These are phyloP conservation scores for Apotomis capreana DNA, from an alignment of 2,888 invertebrate species.

Conservation along the genomic window DNA sequence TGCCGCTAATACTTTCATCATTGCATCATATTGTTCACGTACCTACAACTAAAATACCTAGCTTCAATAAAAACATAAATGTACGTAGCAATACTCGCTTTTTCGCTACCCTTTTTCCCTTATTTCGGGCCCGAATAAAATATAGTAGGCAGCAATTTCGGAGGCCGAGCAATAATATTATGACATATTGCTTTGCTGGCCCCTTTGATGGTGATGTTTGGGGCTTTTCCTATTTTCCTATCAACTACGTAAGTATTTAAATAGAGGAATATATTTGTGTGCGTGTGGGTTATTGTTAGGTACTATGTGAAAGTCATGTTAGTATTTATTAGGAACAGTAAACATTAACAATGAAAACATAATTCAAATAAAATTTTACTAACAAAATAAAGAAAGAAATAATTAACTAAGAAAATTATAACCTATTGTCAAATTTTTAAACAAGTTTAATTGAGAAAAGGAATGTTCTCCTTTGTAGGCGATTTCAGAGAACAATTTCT, in stretches of 20 bases:
- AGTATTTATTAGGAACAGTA: too few relatives aligned
- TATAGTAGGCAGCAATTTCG: slow-evolving; percentile 71
- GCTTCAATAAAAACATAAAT: slow-evolving; percentile 20
- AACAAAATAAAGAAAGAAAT: too few relatives aligned
- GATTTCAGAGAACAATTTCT: too few relatives aligned
- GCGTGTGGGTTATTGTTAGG: not conserved
- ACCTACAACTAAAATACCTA: slow-evolving; percentile 4
- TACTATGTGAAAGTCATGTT: not conserved
- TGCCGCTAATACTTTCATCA: not conserved
- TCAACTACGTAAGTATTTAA: slow-evolving; percentile 42
- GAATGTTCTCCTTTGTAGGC: too few relatives aligned
- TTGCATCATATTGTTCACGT: not conserved
- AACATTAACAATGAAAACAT: too few relatives aligned
- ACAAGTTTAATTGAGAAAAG: too few relatives aligned
- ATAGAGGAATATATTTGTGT: slow-evolving; percentile 32
- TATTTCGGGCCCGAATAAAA: slow-evolving; percentile 70
- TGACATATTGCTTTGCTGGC: slow-evolving; percentile 76
- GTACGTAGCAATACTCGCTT: slow-evolving; percentile 22
- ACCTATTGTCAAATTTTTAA: too few relatives aligned
- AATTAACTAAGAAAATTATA: too few relatives aligned
- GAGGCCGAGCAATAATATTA: slow-evolving; percentile 80
- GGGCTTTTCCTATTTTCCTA: slow-evolving; percentile 50
- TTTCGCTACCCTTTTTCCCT: slow-evolving; percentile 36
- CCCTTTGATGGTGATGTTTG: slow-evolving; percentile 60
- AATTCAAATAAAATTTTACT: too few relatives aligned